These are phyloP conservation scores for Malurus alboscapulatus DNA, from an alignment of 2,113 vertebrate species.

Conservation along the genomic window DNA sequence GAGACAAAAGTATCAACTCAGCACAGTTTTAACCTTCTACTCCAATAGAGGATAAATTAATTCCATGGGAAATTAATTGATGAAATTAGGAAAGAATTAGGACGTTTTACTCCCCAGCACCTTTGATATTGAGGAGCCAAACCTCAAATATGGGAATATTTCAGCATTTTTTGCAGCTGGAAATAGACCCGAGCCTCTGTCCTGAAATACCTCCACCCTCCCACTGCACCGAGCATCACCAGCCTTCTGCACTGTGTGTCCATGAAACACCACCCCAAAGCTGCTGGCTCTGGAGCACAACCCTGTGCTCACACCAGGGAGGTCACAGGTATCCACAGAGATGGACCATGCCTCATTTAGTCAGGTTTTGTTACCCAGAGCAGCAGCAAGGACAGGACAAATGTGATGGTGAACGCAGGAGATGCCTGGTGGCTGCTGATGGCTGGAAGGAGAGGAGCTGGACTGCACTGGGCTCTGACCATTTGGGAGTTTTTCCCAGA, in stretches of 20 bases:
- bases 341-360: rapidly evolving
- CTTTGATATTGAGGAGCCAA: not conserved
- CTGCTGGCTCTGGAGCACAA: not conserved
- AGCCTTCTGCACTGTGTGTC: not conserved
- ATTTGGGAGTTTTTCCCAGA: not conserved
- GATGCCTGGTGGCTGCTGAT: not conserved
- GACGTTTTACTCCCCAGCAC: not conserved
- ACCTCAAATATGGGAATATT: rapidly evolving
- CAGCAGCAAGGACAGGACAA: not conserved
- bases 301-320: not conserved
- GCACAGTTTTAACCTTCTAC: not conserved
- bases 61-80: not conserved
- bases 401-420: not conserved
- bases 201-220: not conserved
- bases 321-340: not conserved
- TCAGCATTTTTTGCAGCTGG: not conserved
- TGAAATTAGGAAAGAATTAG: not conserved
- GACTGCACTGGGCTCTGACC: not conserved
- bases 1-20: not conserved
- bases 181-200: not conserved
- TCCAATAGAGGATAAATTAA: not conserved
- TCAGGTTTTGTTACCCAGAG: not conserved
- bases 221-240: rapidly evolving
- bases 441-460: not conserved
- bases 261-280: not conserved